Conservation (phyloP, 2,113 vertebrate genomes). For the Lucifuga dentata region DNA sequence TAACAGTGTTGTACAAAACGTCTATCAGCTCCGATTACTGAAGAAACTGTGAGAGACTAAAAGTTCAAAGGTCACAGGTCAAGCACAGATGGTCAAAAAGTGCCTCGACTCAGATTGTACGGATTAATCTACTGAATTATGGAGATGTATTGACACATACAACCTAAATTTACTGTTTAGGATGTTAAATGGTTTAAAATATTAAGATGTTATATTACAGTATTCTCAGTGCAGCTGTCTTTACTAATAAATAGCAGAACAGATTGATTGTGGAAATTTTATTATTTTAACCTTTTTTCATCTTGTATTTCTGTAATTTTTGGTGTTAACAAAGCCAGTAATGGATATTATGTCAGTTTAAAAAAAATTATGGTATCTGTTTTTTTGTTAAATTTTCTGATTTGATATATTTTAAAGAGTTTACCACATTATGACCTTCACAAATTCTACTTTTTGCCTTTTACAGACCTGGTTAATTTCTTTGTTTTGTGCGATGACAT, state of each 20-base stretch:
- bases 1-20: slow-evolving; percentile 19
- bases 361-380: background rate
- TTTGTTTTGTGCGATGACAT: slow-evolving; percentile 8
- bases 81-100: slow-evolving; percentile 71
- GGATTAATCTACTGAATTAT: slow-evolving; percentile 45
- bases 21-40: slow-evolving; percentile 24
- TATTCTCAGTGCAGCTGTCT: slow-evolving; percentile 28
- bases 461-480: background rate
- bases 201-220: slow-evolving; percentile 46
- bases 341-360: background rate
- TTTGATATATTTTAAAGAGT: slow-evolving; percentile 1
- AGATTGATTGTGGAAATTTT: slow-evolving; percentile 18
- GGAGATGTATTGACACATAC: slow-evolving; percentile 50
- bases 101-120: slow-evolving; percentile 77
- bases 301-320: background rate
- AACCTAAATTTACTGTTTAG: slow-evolving; percentile 24
- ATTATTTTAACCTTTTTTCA: slow-evolving; percentile 17
- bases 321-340: slow-evolving; percentile 27
- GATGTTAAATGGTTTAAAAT: slow-evolving; percentile 24
- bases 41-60: background rate
- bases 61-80: slow-evolving; percentile 16
- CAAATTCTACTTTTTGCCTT: slow-evolving; percentile 35
- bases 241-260: slow-evolving; percentile 25
- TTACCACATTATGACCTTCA: background rate
- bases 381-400: background rate